Base-by-base conservation (phyloP, 2,888 invertebrate species). In the Thumatha senex region DNA sequence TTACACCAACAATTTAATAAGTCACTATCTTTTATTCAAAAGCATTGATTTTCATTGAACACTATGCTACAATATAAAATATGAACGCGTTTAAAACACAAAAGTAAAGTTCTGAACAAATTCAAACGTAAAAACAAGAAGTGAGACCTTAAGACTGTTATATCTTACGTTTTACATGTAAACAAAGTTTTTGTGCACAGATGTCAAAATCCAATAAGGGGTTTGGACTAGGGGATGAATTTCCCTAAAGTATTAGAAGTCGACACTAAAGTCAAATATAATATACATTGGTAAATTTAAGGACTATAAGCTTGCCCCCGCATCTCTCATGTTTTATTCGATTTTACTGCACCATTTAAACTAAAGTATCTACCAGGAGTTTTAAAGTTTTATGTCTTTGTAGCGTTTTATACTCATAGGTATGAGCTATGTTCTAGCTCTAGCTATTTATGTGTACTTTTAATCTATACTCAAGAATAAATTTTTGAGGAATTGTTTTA, bases 181-280 rank as follows among this genome's bases (percentile, higher is more conserved):
- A 82, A 84, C 80, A 85, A 86, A 87, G 74, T 88, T 83, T 78
- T 80, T 76, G 83, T 80, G 80, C 83, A 78, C 85, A 87, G 88
- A 86, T 82, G 83, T 74, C 78, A 79, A 78, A 82, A 86, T 82
- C 82, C 83, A 89, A 89, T 88, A 86, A 84, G 83, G 84, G 79
- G 76, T 78, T 80, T 82, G 53, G 71, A 72, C 78, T 80, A 83
- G 84, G 82, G 86, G 79, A 80, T 75, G 78, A 78, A 82, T 84
- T 86, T 81, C 81, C 84, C 82, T 72, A 72, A 83, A 86, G 85
- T 83, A 86, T 85, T 82, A 79, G 63, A 79, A 76, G 68, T 63
- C 69, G 63, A 67, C 75, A 76, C 72, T 80, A 70, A 84, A 86
- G 80, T 82, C 74, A 78, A 79, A 86, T 84, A 86, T 82, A 86